These are phyloP conservation scores for Cyanistes caeruleus DNA, from an alignment of 2,113 vertebrate species.

Conservation along the genomic window DNA sequence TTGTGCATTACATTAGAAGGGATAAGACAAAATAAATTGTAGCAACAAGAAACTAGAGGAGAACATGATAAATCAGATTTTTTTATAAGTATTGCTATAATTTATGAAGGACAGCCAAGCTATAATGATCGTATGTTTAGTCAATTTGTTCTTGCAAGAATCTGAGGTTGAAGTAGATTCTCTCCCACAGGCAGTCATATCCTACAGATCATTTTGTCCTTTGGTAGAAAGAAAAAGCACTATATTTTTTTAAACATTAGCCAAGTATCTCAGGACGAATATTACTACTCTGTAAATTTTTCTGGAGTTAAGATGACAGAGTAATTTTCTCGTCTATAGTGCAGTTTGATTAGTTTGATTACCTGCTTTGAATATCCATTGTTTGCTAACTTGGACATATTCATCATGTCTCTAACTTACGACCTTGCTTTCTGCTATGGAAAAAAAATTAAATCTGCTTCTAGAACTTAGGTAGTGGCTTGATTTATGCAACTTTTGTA, in stretches of 20 bases:
- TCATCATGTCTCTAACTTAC: not conserved
- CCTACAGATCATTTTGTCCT: not conserved
- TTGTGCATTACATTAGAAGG: not conserved
- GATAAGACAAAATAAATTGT: not conserved
- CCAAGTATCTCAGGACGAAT: not conserved
- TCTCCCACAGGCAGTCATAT: not conserved
- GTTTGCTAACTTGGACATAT: not conserved
- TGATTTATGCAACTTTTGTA: not conserved
- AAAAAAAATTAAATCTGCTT: not conserved
- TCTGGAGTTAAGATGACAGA: not conserved
- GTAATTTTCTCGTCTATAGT: not conserved
- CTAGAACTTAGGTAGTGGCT: not conserved
- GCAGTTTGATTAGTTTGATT: conserved; percentile 13
- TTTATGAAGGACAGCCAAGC: not conserved
- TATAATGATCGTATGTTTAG: not conserved
- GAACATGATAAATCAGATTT: not conserved
- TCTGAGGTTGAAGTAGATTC: not conserved
- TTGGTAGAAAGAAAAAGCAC: not conserved
- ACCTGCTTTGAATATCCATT: not conserved
- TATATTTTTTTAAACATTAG: not conserved
- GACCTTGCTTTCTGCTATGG: not conserved
- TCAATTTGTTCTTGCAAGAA: not conserved
- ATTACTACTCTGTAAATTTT: not conserved
- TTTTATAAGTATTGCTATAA: not conserved
- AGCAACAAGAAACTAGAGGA: not conserved